Percentiles rank a stretch among this genome's conserved stretches.
Conservation (phyloP, 2,113 vertebrate genomes). For the Isichthys henryi region DNA sequence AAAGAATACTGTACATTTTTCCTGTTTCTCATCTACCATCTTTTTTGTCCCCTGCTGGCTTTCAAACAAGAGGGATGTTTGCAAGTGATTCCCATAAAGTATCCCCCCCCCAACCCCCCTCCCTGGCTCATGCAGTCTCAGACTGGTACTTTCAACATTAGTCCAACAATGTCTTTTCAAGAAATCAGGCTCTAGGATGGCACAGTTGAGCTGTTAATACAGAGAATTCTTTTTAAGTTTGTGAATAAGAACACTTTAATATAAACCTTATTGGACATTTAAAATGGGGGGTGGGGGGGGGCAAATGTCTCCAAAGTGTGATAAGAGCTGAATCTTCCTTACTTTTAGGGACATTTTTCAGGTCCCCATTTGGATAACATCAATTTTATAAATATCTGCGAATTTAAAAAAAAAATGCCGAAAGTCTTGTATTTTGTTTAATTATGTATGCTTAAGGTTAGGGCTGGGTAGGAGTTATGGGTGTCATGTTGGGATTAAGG, state of each 20-base stretch:
- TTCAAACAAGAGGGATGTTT: conserved; percentile 1
- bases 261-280: not conserved
- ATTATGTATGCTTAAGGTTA: no score
- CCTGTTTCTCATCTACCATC: not conserved
- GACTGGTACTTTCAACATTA: not conserved
- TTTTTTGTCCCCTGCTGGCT: not conserved
- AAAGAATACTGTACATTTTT: conserved; percentile 10
- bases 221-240: not conserved
- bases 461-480: no score
- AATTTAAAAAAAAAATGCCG: no score
- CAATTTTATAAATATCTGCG: no score
- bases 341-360: no score
- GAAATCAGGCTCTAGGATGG: not conserved
- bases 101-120: no score
- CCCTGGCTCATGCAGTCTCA: not conserved
- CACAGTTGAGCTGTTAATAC: not conserved
- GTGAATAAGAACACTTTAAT: not conserved
- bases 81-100: not conserved
- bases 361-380: no score
- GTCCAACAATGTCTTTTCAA: not conserved
- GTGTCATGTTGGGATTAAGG: no score
- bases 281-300: no score
- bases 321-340: no score
- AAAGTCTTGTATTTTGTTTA: no score
- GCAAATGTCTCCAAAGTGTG: no score